Evolutionary conservation across 2,113 vertebrate species (phyloP), one percentile per base, ranked within the genome.

Genomic region (Ceuthmochares aereus): DNA sequence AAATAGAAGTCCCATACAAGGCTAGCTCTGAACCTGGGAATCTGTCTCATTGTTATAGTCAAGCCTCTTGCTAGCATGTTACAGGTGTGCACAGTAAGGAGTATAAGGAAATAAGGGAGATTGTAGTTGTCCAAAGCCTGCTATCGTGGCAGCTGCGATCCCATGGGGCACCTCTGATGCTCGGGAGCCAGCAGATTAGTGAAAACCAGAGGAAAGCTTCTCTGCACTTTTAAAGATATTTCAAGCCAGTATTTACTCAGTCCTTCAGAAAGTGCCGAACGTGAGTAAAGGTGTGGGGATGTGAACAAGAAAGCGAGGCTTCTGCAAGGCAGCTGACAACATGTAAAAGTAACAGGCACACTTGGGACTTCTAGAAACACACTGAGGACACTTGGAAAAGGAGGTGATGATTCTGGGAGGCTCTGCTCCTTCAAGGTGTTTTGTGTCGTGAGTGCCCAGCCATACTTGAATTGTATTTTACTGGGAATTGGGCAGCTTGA

Each of bases 31-130:
- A 88, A 37, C 52, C 15, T 32, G 40, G 23, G 47, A 47, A 68
- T 92, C 64, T 47, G 22, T 78, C 58, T 6, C 0, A 0, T 49
- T 32, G 20, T 72, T 82, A 68, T 62, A 88, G 88, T 29, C 3
- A 9, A 91, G 87, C 72, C 76, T 86, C 64, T 87, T 97, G 96
- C 91, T 96, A 97, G 21, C 32, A 4, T 58, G 84, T 94, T 95
- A 87, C 97, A 97, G 96, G 94, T 97, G 91, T 82, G 78, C 60
- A 42, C 30, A 59, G 22, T 11, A 69, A 77, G 29, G 62, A 94
- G 49, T 25, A 21, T 25, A 37, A 77, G 79, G 67, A 7, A 78
- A 73, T 77, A 83, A 89, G 27, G 69, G 58, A 92, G 51, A 40
- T 4, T 77, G 16, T 22, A 34, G 25, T 82, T 29, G 42, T 84